These are phyloP conservation scores for Spisula subtruncata DNA, from an alignment of 2,888 invertebrate species.

Conservation along the genomic window DNA sequence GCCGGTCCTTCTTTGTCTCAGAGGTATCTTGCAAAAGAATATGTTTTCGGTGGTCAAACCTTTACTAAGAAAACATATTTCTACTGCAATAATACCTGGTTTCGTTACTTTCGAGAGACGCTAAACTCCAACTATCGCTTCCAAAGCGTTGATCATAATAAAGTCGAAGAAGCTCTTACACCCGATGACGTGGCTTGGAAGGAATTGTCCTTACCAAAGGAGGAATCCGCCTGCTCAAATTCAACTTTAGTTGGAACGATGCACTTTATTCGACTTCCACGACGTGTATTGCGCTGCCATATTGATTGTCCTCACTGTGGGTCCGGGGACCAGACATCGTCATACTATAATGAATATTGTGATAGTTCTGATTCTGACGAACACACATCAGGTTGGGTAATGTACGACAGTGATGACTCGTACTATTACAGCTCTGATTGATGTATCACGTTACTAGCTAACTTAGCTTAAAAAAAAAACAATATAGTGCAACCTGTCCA, in stretches of 20 bases:
- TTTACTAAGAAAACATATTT: neutral
- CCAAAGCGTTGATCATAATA: neutral
- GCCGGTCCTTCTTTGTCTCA: slow-evolving; percentile 30
- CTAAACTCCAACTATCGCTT: neutral
- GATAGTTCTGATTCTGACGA: neutral
- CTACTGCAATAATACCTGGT: slow-evolving; percentile 34
- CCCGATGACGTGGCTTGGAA: slow-evolving; percentile 14
- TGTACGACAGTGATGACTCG: neutral
- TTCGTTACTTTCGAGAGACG: neutral
- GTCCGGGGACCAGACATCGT: neutral
- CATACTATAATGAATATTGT: neutral
- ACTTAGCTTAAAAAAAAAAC: no score
- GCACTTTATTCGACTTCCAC: slow-evolving; percentile 38
- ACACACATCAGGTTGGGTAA: no score
- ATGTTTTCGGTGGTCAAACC: neutral
- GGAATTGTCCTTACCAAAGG: slow-evolving; percentile 18
- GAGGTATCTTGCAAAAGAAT: slow-evolving; percentile 1
- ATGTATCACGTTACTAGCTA: no score
- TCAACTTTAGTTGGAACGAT: neutral
- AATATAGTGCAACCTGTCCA: no score
- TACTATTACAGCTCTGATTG: neutral
- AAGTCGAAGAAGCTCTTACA: neutral
- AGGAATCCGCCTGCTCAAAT: neutral
- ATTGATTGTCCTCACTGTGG: slow-evolving; percentile 56
- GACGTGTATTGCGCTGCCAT: slow-evolving; percentile 36